Evolutionary conservation across 2,888 invertebrate species (phyloP), one percentile per base, ranked within the genome.

Genomic region (Hemithea aestivaria): DNA sequence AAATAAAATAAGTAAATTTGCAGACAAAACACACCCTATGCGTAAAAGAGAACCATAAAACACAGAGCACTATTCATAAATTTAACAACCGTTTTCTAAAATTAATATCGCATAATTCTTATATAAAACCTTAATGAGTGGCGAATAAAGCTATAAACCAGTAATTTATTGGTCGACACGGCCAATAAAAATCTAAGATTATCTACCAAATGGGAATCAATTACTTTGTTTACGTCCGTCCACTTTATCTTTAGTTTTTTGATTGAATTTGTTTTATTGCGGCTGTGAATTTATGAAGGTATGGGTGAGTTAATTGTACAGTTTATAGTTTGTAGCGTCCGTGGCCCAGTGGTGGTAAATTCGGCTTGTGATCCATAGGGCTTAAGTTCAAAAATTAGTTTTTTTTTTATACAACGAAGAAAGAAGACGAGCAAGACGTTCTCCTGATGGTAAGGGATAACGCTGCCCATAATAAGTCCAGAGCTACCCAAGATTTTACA

Each of bases 41-140:
- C n/a, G n/a, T n/a, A n/a, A 44, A 55, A 50, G 52, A 47, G 45
- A 53, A 56, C 62, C 62, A 54, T 67, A 62, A 65, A 64, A 62
- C 64, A 62, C 58, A 56, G 33, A 29, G 57, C 57, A 60, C 51
- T 47, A 53, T 48, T 56, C 61, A 71, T 80, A 80, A 78, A 80
- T 71, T 69, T 64, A 58, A 70, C 59, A 62, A 62, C 64, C 71
- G 70, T 78, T 80, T 78, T 81, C 76, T 77, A 77, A 80, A 73
- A 81, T 82, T 81, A 81, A 80, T 83, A 80, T 70, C 70, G 75
- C 74, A 77, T 83, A 79, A 78, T 74, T 71, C 66, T 68, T 68
- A 72, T 73, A 77, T 80, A 76, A 80, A 81, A 73, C 73, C 68
- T 74, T 81, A 82, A 83, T 82, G 80, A 80, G 77, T 72, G 72